Evolutionary conservation across 2,888 invertebrate genomes (phyloP), one percentile per base, ranked within the genome.

Genomic region (Pemphredon lugubris): DNA sequence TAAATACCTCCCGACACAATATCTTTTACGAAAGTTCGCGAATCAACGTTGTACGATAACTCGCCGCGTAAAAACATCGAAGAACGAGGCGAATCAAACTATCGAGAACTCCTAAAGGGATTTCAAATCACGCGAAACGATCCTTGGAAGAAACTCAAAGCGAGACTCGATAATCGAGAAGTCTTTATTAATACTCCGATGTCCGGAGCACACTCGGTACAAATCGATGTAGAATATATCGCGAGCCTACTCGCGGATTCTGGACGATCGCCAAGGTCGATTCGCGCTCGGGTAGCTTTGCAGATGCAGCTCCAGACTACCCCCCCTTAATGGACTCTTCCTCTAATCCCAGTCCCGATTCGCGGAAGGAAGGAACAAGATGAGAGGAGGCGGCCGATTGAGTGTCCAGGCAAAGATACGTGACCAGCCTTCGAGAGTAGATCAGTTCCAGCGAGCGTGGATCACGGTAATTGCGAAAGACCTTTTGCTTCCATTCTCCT

Each of bases 271-370:
- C 79, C 79, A 79, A 40, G 40, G 53, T 53, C 75, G 79, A 73
- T 73, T n/a, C 75, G 59, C 59, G 68, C 71, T 68, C 79, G 77
- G 73, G 68, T 68, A 65, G 77, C 67, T 79, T 71, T 79, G 75
- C 77, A 68, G 68, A 58, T 72, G 72, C 71, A 60, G 61, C 40
- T 40, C 48, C 61, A 50, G 50, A 44, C 51, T 67, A 26, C 68
- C 55, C 51, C 63, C 73, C 73, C 73, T 82, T 84, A 84, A 84
- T 83, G 81, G 82, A 83, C 82, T 82, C 75, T 75, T 78, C 74
- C 80, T 84, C 81, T 82, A 83, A 82, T 82, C 82, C 83, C 70
- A 57, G 18, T 18, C 32, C 42, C 34, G 71, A 65, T 65, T 65
- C 71, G 50, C 45, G 59, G 45, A 70, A 64, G 70, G 39, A 73